A percentile compares a stretch with the other conserved stretches of the same genome.
Evolutionary conservation across 1,140 invertebrate species (phyloP).

Genomic region (Bombus polaris): DNA sequence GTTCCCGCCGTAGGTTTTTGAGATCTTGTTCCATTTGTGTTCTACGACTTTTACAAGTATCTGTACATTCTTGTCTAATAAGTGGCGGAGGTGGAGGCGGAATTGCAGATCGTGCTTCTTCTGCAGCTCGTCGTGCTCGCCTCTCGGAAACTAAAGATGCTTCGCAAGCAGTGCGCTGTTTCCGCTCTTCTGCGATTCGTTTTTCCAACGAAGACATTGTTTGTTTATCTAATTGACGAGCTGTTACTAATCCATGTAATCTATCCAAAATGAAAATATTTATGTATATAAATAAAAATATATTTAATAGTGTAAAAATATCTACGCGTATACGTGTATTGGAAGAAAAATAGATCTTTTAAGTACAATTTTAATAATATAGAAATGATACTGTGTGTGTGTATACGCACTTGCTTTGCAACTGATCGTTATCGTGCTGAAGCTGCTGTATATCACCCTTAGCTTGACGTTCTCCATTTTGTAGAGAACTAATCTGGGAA

Average conservation of each 20-base stretch:
- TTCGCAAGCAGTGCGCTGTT: constrained; percentile 88
- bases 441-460: constrained; percentile 90
- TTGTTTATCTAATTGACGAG: constrained; percentile 91
- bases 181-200: constrained; percentile 92
- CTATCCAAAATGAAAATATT: constrained; percentile 75
- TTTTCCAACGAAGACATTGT: constrained; percentile 90
- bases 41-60: constrained; percentile 88
- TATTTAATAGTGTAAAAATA: neutral
- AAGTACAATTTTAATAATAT: neutral
- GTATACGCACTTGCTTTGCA: constrained; percentile 88
- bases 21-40: constrained; percentile 91
- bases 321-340: neutral
- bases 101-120: constrained; percentile 80
- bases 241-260: constrained; percentile 87
- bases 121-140: constrained; percentile 83
- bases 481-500: constrained; percentile 88
- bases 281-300: neutral
- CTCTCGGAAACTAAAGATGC: constrained; percentile 90
- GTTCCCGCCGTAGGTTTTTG: constrained; percentile 88
- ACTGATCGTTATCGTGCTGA: constrained; percentile 91
- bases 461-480: constrained; percentile 87
- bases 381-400: neutral
- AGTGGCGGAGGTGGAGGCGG: constrained; percentile 76
- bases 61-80: constrained; percentile 87
- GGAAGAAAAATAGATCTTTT: too few relatives aligned